Percentiles rank a stretch among this genome's conserved stretches.
phyloP scores from a whole-genome alignment of 2,113 vertebrate species.

The Aleadryas rufinucha region DNA sequence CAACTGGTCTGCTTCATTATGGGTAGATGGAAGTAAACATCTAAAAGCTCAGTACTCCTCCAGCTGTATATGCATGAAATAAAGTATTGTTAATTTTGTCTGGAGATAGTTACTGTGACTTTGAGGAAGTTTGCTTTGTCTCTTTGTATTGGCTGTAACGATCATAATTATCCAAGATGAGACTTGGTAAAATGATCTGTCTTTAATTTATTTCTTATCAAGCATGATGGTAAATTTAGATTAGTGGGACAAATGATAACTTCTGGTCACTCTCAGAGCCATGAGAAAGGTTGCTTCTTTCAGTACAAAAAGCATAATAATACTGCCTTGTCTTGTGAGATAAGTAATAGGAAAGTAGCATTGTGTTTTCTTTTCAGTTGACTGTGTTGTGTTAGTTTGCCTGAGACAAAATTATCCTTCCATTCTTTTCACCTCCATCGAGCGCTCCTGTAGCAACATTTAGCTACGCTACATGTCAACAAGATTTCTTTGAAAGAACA shows the following conservation, averaged over 20 bases:
- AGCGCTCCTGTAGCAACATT: neutral
- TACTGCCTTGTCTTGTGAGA: neutral
- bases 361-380: neutral
- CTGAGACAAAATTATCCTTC: neutral
- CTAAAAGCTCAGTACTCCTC: neutral
- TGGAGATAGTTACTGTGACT: neutral
- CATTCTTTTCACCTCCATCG: neutral
- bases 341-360: neutral
- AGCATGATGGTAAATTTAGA: neutral
- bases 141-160: neutral
- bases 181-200: neutral
- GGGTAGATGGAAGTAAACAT: neutral
- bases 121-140: neutral
- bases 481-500: neutral
- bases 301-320: neutral
- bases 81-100: neutral
- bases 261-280: neutral
- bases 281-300: neutral
- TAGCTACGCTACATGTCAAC: neutral
- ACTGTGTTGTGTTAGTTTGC: neutral
- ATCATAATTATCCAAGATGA: neutral
- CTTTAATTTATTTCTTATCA: neutral
- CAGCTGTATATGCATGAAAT: neutral
- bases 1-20: neutral
- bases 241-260: neutral